phyloP scores from a whole-genome alignment of 2,797 vertebrate genomes.

The Eulemur rubriventer region DNA sequence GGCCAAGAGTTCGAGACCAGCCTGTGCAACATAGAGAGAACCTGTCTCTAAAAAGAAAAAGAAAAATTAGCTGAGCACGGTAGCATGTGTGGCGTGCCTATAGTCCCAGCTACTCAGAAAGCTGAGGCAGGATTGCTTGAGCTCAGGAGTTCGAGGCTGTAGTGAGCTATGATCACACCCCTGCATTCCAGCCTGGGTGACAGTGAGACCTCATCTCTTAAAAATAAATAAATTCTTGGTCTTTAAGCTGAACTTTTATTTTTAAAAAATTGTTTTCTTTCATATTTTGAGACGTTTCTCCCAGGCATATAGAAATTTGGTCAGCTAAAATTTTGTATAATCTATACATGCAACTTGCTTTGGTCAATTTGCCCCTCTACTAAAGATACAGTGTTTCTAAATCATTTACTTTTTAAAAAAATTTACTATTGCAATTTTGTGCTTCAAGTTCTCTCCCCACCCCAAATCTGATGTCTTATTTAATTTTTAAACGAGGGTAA shows the following conservation, averaged over 20 bases:
- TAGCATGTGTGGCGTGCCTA: too few species aligned
- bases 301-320: not conserved
- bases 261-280: not conserved
- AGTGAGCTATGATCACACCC: too few species aligned
- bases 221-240: not conserved
- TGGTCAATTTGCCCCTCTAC: not conserved
- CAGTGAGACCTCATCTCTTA: too few species aligned
- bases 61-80: too few species aligned
- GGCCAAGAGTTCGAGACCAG: too few species aligned
- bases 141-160: too few species aligned
- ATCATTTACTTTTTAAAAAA: not conserved
- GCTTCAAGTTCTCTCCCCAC: not conserved
- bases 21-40: too few species aligned
- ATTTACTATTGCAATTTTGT: not conserved
- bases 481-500: slow-evolving; percentile 6
- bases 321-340: not conserved
- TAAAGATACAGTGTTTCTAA: not conserved
- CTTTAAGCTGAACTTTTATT: not conserved
- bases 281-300: not conserved
- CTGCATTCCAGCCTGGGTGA: too few species aligned
- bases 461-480: not conserved
- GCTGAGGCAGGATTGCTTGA: too few species aligned
- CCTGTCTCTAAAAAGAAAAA: too few species aligned
- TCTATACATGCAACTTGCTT: not conserved
- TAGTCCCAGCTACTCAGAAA: too few species aligned